Evolutionary conservation across 2,797 vertebrate genomes (phyloP).

Genomic region (Halcyon chelicuti): DNA sequence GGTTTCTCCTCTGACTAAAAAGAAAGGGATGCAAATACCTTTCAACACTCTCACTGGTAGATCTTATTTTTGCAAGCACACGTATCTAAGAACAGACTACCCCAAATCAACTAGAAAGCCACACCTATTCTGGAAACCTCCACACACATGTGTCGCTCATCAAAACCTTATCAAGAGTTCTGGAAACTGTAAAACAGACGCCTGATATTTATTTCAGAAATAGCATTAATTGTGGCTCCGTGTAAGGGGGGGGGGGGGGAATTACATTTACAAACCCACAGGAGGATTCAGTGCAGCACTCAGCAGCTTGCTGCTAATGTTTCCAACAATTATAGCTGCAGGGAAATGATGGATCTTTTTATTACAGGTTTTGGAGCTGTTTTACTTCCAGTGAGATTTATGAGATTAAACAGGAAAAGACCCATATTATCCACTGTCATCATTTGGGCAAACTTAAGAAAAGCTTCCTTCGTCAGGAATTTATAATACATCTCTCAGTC

Average conservation of each 20-base stretch:
- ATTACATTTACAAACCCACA: constrained; percentile 29
- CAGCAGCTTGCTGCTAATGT: constrained; percentile 22
- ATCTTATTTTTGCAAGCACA: not conserved
- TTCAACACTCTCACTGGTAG: not conserved
- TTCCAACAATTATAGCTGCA: constrained; percentile 59
- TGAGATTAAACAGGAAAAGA: constrained; percentile 55
- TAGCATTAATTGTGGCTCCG: constrained; percentile 3
- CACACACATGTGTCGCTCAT: not conserved
- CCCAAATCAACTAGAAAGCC: not conserved
- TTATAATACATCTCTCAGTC: not conserved
- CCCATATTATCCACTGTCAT: constrained; percentile 18
- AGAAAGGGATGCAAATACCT: constrained; percentile 9
- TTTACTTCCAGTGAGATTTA: constrained; percentile 60
- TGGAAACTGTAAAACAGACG: constrained; percentile 7
- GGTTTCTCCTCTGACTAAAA: not conserved
- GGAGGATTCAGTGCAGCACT: constrained; percentile 6
- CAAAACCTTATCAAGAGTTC: not conserved
- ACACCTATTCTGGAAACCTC: constrained; percentile 5
- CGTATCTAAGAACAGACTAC: not conserved
- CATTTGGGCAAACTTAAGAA: constrained; percentile 1
- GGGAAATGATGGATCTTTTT: constrained; percentile 63
- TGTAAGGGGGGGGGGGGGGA: not conserved
- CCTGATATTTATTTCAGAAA: constrained; percentile 31
- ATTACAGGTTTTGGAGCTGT: constrained; percentile 60
- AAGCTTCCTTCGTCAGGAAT: not conserved